phyloP scores from a whole-genome alignment of 2,113 vertebrate genomes.

The Penelope pileata region DNA sequence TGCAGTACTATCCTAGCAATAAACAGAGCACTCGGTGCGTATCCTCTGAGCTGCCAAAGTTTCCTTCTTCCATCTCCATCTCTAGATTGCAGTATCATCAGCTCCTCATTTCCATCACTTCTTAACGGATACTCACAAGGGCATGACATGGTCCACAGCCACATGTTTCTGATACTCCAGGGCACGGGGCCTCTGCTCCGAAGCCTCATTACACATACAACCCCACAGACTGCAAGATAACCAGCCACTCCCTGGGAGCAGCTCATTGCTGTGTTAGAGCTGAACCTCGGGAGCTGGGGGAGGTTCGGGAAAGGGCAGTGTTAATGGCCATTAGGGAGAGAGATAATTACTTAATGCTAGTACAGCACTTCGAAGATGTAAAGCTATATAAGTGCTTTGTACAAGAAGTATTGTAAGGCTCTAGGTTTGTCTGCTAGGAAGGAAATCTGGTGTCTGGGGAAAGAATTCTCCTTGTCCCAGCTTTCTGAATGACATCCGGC shows the following conservation, averaged over 20 bases:
- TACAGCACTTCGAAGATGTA: slow-evolving; percentile 29
- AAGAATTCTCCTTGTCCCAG: slow-evolving; percentile 49
- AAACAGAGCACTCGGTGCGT: not conserved
- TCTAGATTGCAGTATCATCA: not conserved
- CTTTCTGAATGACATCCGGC: slow-evolving; percentile 51
- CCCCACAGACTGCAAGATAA: not conserved
- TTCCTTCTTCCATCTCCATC: not conserved
- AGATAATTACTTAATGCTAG: slow-evolving; percentile 37
- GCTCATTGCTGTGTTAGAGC: slow-evolving; percentile 45
- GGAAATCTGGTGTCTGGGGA: slow-evolving; percentile 47
- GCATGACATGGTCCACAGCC: not conserved
- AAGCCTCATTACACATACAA: not conserved
- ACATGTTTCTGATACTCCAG: not conserved
- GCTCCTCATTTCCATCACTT: not conserved
- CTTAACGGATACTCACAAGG: not conserved
- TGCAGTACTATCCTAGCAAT: not conserved
- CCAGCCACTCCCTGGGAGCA: slow-evolving; percentile 34
- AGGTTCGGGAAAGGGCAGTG: slow-evolving; percentile 55
- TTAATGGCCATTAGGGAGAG: slow-evolving; percentile 65
- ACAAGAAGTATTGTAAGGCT: slow-evolving; percentile 4
- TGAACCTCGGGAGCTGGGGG: slow-evolving; percentile 9
- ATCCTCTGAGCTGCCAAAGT: not conserved
- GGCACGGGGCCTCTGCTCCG: slow-evolving; percentile 25
- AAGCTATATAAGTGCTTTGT: slow-evolving; percentile 29
- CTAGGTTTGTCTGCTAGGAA: slow-evolving; percentile 35